Percentiles rank a stretch among this genome's conserved stretches.
phyloP scores from a whole-genome alignment of 1,140 invertebrate species.

The Whitmania pigra region DNA sequence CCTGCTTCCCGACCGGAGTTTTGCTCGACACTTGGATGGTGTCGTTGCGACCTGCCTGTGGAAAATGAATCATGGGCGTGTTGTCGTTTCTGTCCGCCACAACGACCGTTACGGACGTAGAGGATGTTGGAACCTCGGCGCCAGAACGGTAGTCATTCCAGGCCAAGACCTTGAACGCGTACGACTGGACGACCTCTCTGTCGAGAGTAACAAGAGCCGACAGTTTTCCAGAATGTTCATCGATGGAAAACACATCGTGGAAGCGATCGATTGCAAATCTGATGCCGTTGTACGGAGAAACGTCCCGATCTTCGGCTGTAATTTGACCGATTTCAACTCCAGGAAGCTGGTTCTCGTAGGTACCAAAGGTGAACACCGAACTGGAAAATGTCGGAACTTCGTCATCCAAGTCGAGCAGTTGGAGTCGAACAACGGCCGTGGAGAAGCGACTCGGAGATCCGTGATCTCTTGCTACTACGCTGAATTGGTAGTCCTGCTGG shows the following conservation, averaged over 20 bases:
- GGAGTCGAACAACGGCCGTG: not conserved
- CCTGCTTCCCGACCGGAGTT: not conserved
- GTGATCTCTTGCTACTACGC: constrained; percentile 14
- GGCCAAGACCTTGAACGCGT: constrained; percentile 12
- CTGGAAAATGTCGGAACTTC: constrained; percentile 20
- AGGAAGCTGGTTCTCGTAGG: constrained; percentile 23
- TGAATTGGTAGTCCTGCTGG: not conserved
- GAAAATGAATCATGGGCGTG: constrained; percentile 21
- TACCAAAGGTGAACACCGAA: constrained; percentile 20
- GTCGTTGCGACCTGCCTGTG: constrained; percentile 16
- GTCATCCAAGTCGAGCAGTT: constrained; percentile 19
- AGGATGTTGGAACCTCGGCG: not conserved
- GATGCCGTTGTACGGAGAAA: constrained; percentile 15
- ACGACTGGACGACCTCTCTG: constrained; percentile 20
- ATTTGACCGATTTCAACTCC: constrained; percentile 17
- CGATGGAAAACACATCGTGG: constrained; percentile 15
- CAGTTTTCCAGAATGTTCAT: constrained; percentile 10
- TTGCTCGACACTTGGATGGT: constrained; percentile 14
- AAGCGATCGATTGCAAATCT: constrained; percentile 10
- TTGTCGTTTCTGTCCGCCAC: constrained; percentile 24
- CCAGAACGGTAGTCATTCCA: not conserved
- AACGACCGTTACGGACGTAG: constrained; percentile 17
- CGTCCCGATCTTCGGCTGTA: constrained; percentile 19
- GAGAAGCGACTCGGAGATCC: constrained; percentile 18
- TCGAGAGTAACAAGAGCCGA: constrained; percentile 26